These are phyloP conservation scores for Cettia cetti DNA, from an alignment of 2,113 vertebrate species.

Conservation along the genomic window DNA sequence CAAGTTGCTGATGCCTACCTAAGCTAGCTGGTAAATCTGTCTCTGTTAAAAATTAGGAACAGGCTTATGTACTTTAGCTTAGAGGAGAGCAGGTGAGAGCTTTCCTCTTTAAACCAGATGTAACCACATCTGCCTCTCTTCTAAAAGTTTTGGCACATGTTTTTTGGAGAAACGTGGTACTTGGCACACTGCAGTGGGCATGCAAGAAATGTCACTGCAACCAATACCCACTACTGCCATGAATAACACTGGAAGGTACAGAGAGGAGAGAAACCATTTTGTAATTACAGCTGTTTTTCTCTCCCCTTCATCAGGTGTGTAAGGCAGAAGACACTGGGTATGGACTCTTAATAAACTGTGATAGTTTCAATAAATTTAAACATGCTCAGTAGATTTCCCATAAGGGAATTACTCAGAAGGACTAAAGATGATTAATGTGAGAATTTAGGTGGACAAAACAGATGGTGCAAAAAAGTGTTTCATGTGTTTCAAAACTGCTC, in stretches of 20 bases:
- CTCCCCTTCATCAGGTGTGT: background rate
- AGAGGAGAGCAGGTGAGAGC: background rate
- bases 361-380: conserved; percentile 25
- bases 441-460: conserved; percentile 48
- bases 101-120: background rate
- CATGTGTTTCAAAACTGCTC: conserved; percentile 28
- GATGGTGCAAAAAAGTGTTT: conserved; percentile 36
- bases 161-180: background rate
- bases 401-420: conserved; percentile 20
- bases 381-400: background rate
- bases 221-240: background rate
- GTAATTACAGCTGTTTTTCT: background rate
- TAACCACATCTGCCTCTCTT: background rate
- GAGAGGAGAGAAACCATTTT: background rate
- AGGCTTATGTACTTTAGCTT: background rate
- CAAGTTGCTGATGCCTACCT: background rate
- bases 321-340: background rate
- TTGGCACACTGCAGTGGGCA: background rate
- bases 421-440: conserved; percentile 36
- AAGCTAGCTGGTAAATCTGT: background rate
- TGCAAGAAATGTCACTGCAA: background rate
- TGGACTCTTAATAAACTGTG: background rate
- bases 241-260: background rate
- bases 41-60: background rate
- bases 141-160: background rate